These are phyloP conservation scores for Drosophila peninsularis DNA, from an alignment of 2,888 invertebrate species.

Conservation along the genomic window DNA sequence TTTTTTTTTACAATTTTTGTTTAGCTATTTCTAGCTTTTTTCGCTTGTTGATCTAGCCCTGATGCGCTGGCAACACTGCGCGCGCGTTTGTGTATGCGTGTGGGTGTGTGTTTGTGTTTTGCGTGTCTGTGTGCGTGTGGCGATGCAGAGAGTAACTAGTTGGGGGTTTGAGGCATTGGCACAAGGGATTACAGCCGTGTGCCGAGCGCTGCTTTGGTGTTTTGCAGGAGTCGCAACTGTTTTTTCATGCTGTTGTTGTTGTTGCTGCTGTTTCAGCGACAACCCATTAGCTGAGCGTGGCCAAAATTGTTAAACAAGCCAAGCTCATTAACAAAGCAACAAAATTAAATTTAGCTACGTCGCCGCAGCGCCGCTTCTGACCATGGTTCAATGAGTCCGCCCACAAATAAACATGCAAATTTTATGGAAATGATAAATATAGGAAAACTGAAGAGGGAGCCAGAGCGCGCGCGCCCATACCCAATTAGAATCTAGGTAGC, in stretches of 20 bases:
- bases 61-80: too few relatives aligned
- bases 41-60: too few relatives aligned
- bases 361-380: conserved; percentile 19
- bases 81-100: too few relatives aligned
- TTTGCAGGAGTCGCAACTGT: conserved; percentile 19
- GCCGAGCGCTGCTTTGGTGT: not conserved
- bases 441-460: conserved; percentile 27
- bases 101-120: not conserved
- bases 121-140: not conserved
- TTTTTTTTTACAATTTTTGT: too few relatives aligned
- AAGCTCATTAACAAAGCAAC: conserved; percentile 72
- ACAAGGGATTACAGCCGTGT: conserved; percentile 1
- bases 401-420: conserved; percentile 69
- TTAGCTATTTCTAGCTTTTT: too few relatives aligned
- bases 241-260: conserved; percentile 9
- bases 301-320: conserved; percentile 48
- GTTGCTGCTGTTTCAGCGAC: conserved; percentile 1
- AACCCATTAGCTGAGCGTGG: conserved; percentile 34
- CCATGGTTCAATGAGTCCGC: conserved; percentile 41
- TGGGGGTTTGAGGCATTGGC: conserved; percentile 11
- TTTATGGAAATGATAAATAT: conserved; percentile 65
- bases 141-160: not conserved
- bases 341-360: conserved; percentile 71
- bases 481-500: conserved; percentile 11
- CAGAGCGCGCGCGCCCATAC: not conserved